These are phyloP conservation scores for Myotis brandtii DNA, from an alignment of 2,113 vertebrate genomes.

Conservation along the genomic window DNA sequence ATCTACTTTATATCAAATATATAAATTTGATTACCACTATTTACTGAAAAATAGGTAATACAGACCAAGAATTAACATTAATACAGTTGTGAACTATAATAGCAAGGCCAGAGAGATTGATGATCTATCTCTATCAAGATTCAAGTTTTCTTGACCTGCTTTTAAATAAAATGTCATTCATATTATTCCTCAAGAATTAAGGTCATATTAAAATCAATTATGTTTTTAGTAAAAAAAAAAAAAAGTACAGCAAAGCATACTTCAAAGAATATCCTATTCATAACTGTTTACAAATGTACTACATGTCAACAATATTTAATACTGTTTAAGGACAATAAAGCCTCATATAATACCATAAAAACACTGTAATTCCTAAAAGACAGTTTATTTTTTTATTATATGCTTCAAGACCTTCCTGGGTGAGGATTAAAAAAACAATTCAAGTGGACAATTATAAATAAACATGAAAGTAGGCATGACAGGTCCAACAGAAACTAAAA, in stretches of 20 bases:
- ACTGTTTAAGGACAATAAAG: background rate
- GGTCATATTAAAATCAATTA: constrained; percentile 42
- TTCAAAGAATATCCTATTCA: background rate
- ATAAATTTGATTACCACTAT: background rate
- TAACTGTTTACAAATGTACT: background rate
- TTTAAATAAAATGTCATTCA: constrained; percentile 42
- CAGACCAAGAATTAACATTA: background rate
- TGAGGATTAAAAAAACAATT: background rate
- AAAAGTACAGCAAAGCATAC: background rate
- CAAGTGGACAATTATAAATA: constrained; percentile 3
- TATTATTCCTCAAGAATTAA: constrained; percentile 19
- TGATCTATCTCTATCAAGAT: background rate
- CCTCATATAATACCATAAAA: background rate
- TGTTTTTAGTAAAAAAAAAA: background rate
- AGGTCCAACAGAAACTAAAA: constrained; percentile 1
- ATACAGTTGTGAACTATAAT: background rate
- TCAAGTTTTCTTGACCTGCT: constrained; percentile 36
- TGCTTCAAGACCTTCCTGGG: background rate
- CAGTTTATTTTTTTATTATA: background rate
- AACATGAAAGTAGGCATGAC: background rate
- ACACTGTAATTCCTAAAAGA: background rate
- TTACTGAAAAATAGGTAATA: constrained; percentile 41
- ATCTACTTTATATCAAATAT: constrained; percentile 10
- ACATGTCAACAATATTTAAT: background rate
- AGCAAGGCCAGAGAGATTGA: background rate